These are phyloP conservation scores for Acrocephalus kingi DNA, from an alignment of 2,113 vertebrate genomes.

Conservation along the genomic window DNA sequence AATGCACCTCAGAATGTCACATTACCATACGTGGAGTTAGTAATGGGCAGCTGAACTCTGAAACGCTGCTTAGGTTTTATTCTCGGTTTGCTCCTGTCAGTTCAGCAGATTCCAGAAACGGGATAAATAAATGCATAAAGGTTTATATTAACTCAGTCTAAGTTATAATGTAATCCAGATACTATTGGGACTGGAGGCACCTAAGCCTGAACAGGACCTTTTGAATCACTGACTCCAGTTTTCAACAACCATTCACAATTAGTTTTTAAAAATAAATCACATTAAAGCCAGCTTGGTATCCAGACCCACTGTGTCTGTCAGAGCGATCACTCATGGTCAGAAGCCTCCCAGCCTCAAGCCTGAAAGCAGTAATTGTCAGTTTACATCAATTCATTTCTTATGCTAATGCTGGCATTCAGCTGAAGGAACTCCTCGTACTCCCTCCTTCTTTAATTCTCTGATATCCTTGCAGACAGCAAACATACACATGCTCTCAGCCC, in stretches of 20 bases:
- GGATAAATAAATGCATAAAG: slow-evolving; percentile 31
- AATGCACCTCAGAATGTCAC: slow-evolving; percentile 33
- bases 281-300: not conserved
- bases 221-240: not conserved
- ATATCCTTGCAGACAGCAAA: not conserved
- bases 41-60: slow-evolving; percentile 19
- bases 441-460: not conserved
- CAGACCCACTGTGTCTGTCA: not conserved
- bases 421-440: not conserved
- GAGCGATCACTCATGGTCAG: not conserved
- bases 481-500: not conserved
- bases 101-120: not conserved
- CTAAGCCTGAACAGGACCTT: not conserved
- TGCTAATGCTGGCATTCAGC: not conserved
- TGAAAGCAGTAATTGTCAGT: slow-evolving; percentile 29
- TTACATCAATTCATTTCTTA: not conserved
- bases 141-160: slow-evolving; percentile 23
- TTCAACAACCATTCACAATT: not conserved
- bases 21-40: slow-evolving; percentile 31
- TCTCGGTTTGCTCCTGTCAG: not conserved
- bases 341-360: not conserved
- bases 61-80: not conserved
- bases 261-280: not conserved
- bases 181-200: not conserved
- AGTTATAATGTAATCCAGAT: not conserved